Percentiles rank a stretch among this genome's conserved stretches.
These are phyloP conservation scores for Lipotes vexillifer DNA, from an alignment of 2,113 vertebrate genomes.

Conservation along the genomic window DNA sequence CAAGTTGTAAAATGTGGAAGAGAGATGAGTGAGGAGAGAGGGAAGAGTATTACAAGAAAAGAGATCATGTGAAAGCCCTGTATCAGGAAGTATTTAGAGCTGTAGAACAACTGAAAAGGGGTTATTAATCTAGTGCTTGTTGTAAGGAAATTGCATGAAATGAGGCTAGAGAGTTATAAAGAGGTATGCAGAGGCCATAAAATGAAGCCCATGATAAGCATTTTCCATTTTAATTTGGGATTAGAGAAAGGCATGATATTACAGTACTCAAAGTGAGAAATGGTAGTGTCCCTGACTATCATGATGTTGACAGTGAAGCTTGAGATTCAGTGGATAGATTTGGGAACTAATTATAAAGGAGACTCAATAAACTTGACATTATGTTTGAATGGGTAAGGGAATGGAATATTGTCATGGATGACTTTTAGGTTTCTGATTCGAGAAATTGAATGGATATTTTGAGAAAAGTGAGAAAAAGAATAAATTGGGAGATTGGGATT, in stretches of 20 bases:
- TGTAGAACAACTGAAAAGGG: not conserved
- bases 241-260: not conserved
- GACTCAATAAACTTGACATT: not conserved
- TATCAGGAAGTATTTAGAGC: not conserved
- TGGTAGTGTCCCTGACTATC: not conserved
- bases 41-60: not conserved
- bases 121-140: not conserved
- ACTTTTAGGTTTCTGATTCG: not conserved
- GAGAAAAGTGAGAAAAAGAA: not conserved
- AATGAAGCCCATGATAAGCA: not conserved
- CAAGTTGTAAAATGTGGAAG: not conserved
- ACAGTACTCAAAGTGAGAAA: not conserved
- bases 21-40: not conserved
- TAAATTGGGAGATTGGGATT: not conserved
- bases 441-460: not conserved
- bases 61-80: not conserved
- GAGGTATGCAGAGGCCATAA: not conserved
- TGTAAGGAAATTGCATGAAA: not conserved
- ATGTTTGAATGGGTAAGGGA: not conserved
- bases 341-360: not conserved
- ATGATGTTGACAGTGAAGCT: not conserved
- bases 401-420: not conserved
- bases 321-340: not conserved
- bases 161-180: not conserved
- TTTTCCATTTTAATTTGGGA: not conserved